phyloP scores from a whole-genome alignment of 1,140 invertebrate genomes.

The Zaprionus ornatus region DNA sequence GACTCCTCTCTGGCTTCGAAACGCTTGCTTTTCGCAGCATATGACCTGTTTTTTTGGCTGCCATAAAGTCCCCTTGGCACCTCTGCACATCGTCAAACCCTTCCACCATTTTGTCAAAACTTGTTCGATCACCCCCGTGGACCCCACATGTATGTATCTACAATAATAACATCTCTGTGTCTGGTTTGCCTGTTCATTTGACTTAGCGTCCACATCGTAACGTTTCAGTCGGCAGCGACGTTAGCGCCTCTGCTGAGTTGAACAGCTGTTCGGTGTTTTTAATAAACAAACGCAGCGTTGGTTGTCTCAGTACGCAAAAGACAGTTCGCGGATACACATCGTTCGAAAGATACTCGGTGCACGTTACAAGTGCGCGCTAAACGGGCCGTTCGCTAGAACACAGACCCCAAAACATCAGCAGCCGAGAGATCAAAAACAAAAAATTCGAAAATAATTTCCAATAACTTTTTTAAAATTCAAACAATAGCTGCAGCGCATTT shows the following conservation, averaged over 20 bases:
- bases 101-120: slow-evolving; percentile 20
- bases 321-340: slow-evolving; percentile 73
- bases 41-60: slow-evolving; percentile 57
- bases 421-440: slow-evolving; percentile 2
- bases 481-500: neutral
- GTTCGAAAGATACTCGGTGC: slow-evolving; percentile 23
- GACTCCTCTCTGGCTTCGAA: slow-evolving; percentile 27
- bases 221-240: slow-evolving; percentile 24
- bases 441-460: neutral
- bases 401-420: slow-evolving; percentile 35
- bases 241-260: slow-evolving; percentile 19
- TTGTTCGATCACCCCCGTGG: slow-evolving; percentile 16
- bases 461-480: neutral
- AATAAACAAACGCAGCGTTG: slow-evolving; percentile 70
- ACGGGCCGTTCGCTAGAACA: slow-evolving; percentile 51
- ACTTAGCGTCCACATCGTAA: slow-evolving; percentile 31
- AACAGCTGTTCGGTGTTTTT: slow-evolving; percentile 74
- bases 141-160: neutral
- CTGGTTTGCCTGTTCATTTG: slow-evolving; percentile 46
- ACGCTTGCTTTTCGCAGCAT: slow-evolving; percentile 43
- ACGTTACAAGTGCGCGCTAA: slow-evolving; percentile 59
- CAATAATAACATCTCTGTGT: slow-evolving; percentile 9
- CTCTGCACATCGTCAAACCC: neutral
- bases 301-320: slow-evolving; percentile 65
- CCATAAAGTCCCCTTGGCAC: neutral